A percentile compares a stretch with the other conserved stretches of the same genome.
These are phyloP conservation scores for Drosophila recens DNA, from an alignment of 2,888 invertebrate genomes.

Conservation along the genomic window DNA sequence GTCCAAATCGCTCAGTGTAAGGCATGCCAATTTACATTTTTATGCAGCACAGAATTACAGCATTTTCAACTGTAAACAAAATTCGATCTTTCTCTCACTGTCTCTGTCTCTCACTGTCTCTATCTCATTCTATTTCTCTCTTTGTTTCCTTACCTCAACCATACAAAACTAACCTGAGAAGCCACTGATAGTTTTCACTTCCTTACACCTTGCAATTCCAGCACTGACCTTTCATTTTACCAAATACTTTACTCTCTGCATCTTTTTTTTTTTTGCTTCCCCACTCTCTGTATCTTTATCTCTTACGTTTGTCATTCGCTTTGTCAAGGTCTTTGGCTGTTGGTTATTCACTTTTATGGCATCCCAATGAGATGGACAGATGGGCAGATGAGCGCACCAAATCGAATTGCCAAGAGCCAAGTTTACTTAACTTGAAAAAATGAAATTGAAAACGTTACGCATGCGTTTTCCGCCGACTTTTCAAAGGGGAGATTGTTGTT, in stretches of 20 bases:
- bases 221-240: conserved; percentile 32
- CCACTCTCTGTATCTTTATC: not conserved
- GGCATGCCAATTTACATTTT: not conserved
- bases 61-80: not conserved
- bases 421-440: conserved; percentile 33
- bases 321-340: conserved; percentile 64
- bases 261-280: not conserved
- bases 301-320: conserved; percentile 13
- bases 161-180: not conserved
- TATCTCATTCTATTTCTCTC: not conserved
- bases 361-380: conserved; percentile 25
- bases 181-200: not conserved
- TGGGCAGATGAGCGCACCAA: conserved; percentile 17
- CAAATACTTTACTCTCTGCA: not conserved
- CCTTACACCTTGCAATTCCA: conserved; percentile 12
- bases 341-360: conserved; percentile 64
- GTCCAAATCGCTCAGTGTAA: no score
- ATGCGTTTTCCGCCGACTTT: conserved; percentile 63
- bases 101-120: not conserved
- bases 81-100: not conserved
- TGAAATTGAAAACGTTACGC: conserved; percentile 81
- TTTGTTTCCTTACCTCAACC: not conserved
- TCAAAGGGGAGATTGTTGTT: conserved; percentile 21
- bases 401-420: conserved; percentile 25
- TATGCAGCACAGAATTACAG: not conserved